Evolutionary conservation across 1,140 invertebrate species (phyloP), one percentile per base, ranked within the genome.

Genomic region (Eurosta solidaginis): DNA sequence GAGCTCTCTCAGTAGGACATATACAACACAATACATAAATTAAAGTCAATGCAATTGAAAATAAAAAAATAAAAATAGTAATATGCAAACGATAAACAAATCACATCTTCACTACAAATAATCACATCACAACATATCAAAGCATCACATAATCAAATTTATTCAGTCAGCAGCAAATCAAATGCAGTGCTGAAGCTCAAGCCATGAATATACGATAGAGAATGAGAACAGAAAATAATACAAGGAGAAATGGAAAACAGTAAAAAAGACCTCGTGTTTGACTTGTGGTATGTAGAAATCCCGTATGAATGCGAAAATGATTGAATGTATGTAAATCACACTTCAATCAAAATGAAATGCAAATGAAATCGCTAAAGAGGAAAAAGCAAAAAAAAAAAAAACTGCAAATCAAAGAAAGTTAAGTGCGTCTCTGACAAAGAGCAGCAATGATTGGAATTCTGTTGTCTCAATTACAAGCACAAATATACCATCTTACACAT

Each of bases 301-400:
- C 33, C 25, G 5, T 68, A 40, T 20, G 14, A 36, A 5, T n/a
- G 27, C 36, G n/a, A 68, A 68, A 59, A 59, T 59, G 54, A 29
- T 22, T 68, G 59, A 40, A 3, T 63, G 14, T 7, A 33, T 12
- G n/a, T 27, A 3, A 40, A 68, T 22, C 59, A 42, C 59, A 44
- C 27, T 74, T 74, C 45, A 74, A 74, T 74, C 12, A 36, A 74
- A 74, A 42, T 42, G 73, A 74, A 76, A 76, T 76, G 75, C 75
- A 76, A 76, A 74, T 74, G 73, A 74, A 74, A 47, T 74, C 45
- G 73, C 36, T 74, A 27, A 74, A 22, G 22, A 45, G 27, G 36
- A 20, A 45, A 12, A 29, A 25, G 1, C 6, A 29, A 36, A 36
- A 6, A 42, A 42, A 42, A 42, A 42, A 17, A 20, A 10, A n/a